Percentiles rank a stretch among this genome's conserved stretches.
These are phyloP conservation scores for Apodemus agrarius DNA, from an alignment of 2,797 vertebrate genomes.

Conservation along the genomic window DNA sequence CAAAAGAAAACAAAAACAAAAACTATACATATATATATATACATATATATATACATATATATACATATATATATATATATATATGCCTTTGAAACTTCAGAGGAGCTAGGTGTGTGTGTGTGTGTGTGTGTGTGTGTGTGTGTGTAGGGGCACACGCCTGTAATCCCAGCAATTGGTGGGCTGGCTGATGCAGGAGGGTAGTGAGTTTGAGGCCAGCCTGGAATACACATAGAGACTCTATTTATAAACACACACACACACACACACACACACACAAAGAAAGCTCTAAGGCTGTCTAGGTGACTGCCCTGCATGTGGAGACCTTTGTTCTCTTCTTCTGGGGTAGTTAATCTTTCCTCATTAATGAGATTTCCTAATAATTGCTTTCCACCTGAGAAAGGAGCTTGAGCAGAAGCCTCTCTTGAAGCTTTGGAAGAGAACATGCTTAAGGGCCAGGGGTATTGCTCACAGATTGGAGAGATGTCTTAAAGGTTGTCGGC, in stretches of 20 bases:
- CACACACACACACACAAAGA: neutral
- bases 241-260: neutral
- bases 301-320: no score
- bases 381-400: neutral
- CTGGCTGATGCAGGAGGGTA: no score
- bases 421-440: neutral
- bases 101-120: neutral
- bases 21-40: no score
- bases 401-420: neutral
- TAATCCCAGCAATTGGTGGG: neutral
- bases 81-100: neutral
- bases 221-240: neutral
- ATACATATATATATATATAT: no score
- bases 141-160: neutral
- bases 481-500: neutral
- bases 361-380: neutral
- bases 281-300: no score
- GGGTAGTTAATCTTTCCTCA: neutral
- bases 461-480: neutral
- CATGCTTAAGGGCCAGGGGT: neutral
- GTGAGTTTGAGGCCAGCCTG: neutral
- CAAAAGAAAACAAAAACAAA: no score
- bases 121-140: neutral
- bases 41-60: no score
- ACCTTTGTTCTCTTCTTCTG: neutral